Conservation (phyloP, 2,113 vertebrate species). For the Caranx melampygus region DNA sequence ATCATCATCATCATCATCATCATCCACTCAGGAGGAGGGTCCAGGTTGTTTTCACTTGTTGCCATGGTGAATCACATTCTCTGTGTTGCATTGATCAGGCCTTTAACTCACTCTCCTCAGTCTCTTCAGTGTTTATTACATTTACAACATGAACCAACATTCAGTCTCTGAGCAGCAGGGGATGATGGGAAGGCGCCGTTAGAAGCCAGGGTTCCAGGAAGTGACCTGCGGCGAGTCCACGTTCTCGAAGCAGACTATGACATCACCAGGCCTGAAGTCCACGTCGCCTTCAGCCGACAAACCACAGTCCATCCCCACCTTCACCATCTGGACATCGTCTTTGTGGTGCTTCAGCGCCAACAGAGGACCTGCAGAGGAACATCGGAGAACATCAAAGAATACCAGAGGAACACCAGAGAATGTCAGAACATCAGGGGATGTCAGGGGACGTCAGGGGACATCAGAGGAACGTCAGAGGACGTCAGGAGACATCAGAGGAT, state of each 20-base stretch:
- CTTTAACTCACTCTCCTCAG: too few relatives aligned
- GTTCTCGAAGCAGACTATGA: slow-evolving; percentile 89
- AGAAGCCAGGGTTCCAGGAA: slow-evolving; percentile 94
- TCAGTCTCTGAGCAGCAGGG: slow-evolving; percentile 5
- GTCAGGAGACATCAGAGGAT: too few relatives aligned
- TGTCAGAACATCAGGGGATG: too few relatives aligned
- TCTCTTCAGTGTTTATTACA: too few relatives aligned
- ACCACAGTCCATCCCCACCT: slow-evolving; percentile 93
- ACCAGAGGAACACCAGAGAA: neutral
- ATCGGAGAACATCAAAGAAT: neutral
- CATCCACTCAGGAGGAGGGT: too few relatives aligned
- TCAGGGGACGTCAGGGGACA: too few relatives aligned
- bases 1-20: too few relatives aligned
- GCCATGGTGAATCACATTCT: too few relatives aligned
- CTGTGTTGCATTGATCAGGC: too few relatives aligned
- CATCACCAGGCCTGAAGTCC: slow-evolving; percentile 87
- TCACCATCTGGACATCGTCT: slow-evolving; percentile 87
- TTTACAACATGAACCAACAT: too few relatives aligned
- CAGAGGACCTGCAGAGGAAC: slow-evolving; percentile 82
- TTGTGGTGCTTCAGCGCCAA: slow-evolving; percentile 92
- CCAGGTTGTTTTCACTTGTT: too few relatives aligned
- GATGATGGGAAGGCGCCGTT: slow-evolving; percentile 10
- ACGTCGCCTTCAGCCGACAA: slow-evolving; percentile 85
- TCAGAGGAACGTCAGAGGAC: too few relatives aligned
- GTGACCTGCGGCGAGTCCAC: slow-evolving; percentile 80